These are phyloP conservation scores for Cavia aperea DNA, from an alignment of 2,113 vertebrate genomes.

Conservation along the genomic window DNA sequence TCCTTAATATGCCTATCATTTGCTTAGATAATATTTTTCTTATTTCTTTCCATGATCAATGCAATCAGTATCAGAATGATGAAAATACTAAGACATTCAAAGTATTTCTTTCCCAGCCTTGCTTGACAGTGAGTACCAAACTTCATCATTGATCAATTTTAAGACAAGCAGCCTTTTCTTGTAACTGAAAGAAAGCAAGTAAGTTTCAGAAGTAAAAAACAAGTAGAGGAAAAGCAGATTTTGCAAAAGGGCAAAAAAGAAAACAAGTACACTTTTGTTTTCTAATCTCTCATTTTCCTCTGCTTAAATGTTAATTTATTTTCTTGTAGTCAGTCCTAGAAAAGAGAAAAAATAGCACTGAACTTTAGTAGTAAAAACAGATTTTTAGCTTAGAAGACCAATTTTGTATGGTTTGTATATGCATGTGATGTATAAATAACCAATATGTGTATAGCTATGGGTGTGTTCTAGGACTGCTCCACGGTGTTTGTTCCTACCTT, in stretches of 20 bases:
- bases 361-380: neutral
- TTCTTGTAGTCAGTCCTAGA: neutral
- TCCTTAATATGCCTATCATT: neutral
- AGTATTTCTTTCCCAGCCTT: neutral
- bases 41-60: neutral
- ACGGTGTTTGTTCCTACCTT: neutral
- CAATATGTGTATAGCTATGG: neutral
- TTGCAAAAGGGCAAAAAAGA: neutral
- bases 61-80: neutral
- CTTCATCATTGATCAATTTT: neutral
- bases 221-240: neutral
- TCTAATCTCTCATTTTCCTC: neutral
- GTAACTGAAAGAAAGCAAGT: neutral
- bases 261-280: neutral
- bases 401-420: neutral
- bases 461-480: neutral
- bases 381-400: constrained; percentile 1
- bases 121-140: neutral
- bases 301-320: neutral
- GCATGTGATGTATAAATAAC: neutral
- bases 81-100: neutral
- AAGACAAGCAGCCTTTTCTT: neutral
- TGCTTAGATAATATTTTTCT: neutral
- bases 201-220: neutral
- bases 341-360: neutral